Evolutionary conservation across 2,113 vertebrate species (phyloP).

Genomic region (Syngnathus floridae): DNA sequence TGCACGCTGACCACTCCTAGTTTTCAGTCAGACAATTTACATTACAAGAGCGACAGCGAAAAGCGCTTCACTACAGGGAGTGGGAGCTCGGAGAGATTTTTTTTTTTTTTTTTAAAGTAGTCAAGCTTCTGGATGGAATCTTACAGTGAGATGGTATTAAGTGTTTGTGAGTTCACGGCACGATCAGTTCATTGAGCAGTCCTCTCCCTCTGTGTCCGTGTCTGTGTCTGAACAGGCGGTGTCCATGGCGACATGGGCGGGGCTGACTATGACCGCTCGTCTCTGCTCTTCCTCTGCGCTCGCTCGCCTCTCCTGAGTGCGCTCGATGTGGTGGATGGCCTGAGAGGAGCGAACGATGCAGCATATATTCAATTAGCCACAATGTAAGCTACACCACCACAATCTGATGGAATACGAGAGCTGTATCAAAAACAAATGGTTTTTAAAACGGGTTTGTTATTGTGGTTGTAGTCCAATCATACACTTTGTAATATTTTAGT

Average conservation of each 20-base stretch:
- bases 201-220: slow-evolving; percentile 88
- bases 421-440: not conserved
- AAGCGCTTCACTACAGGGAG: slow-evolving; percentile 60
- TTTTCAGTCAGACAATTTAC: slow-evolving; percentile 39
- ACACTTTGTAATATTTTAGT: not conserved
- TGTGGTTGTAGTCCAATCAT: not conserved
- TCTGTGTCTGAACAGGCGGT: slow-evolving; percentile 85
- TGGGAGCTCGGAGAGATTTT: slow-evolving; percentile 38
- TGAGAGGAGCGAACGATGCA: slow-evolving; percentile 36
- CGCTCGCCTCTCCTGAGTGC: slow-evolving; percentile 83
- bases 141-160: slow-evolving; percentile 59
- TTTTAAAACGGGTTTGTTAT: not conserved
- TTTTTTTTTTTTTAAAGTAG: slow-evolving; percentile 30
- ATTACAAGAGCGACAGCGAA: slow-evolving; percentile 39
- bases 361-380: not conserved
- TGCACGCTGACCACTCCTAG: slow-evolving; percentile 31
- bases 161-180: slow-evolving; percentile 35
- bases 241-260: slow-evolving; percentile 71
- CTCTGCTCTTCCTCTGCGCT: slow-evolving; percentile 86
- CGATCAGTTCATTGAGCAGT: slow-evolving; percentile 82
- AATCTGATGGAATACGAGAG: not conserved
- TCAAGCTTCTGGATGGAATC: slow-evolving; percentile 59
- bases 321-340: slow-evolving; percentile 99
- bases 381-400: not conserved
- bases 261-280: slow-evolving; percentile 87